Evolutionary conservation across 2,888 invertebrate species (phyloP), one percentile per base, ranked within the genome.

Genomic region (Hirtodrosophila duncani): DNA sequence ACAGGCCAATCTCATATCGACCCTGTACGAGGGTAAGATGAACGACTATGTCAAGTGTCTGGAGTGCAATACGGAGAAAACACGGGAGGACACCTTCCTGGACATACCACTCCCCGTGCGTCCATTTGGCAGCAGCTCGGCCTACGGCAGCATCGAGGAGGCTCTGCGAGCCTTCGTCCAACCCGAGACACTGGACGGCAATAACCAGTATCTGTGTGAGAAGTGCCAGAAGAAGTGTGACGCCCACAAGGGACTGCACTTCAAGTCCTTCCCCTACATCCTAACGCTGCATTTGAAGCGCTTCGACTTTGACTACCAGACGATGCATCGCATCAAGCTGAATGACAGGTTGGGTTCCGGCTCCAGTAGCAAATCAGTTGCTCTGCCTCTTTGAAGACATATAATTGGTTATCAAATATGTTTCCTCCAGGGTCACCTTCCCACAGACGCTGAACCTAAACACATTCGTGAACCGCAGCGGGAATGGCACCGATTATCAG

Each of bases 1-100:
- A 65, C 93, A 95, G 84, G 91, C 93, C 2, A 92, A 94, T 83
- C 88, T 96, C 6, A 95, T 96, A 46, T 93, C 94, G 64, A 91
- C 91, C 53, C 88, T 96, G 10, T 96, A 95, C 84, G 87, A 87
- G 88, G 91, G 91, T 31, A 92, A 92, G 84, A 92, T 95, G 92
- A 92, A 93, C 68, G 96, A 96, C 87, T 96, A 95, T 82, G 95
- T 96, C 6, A 94, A 94, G 85, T 96, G 96, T 86, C 87, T 95
- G 57, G 93, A 94, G 83, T 96, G 96, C 87, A 90, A 91, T 23
- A 92, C 92, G 30, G 95, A 95, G 84, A 95, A 94, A 85, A 92
- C 92, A 8, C 89, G 94, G 45, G 92, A 92, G 72, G 95, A 95
- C 84, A 92, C 92, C 10, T 96, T 94, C 84, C 88, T 95, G 36